Evolutionary conservation across 37 sponge, comb jelly and placozoan genomes (phyloP).

Genomic region (Axinella damicornis): DNA sequence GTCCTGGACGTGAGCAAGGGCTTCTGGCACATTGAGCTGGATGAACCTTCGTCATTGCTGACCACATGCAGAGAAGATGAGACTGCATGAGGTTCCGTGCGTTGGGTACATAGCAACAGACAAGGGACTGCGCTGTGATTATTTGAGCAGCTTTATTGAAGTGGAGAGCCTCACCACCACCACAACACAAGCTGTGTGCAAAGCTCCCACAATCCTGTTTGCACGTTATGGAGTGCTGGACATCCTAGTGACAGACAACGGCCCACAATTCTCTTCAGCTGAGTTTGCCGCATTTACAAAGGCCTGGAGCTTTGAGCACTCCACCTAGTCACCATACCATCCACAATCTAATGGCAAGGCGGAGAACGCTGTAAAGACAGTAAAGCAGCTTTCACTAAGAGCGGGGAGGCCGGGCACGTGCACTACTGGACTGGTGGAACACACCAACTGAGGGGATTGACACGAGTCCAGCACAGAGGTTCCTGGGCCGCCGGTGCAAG

Average conservation of each 20-base stretch:
- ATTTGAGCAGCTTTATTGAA: constrained; percentile 50
- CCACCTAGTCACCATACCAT: constrained; percentile 55
- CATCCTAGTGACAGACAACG: constrained; percentile 61
- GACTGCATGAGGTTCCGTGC: no score
- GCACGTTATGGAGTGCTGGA: constrained; percentile 68
- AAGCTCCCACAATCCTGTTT: constrained; percentile 39
- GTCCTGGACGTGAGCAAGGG: constrained; percentile 45
- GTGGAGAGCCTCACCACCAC: constrained; percentile 15
- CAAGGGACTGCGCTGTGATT: no score
- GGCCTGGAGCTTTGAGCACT: constrained; percentile 53
- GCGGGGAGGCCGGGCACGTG: no score
- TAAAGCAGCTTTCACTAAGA: no score
- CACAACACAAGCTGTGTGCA: neutral
- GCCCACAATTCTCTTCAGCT: constrained; percentile 59
- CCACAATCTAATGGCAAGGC: constrained; percentile 68
- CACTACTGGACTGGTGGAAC: no score
- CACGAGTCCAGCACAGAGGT: no score
- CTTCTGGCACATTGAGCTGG: constrained; percentile 62
- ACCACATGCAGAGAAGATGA: constrained; percentile 74
- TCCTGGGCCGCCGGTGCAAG: no score
- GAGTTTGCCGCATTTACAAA: constrained; percentile 35
- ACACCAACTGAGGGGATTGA: no score
- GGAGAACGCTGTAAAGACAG: no score
- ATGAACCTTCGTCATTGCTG: constrained; percentile 43
- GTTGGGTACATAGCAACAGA: no score